Evolutionary conservation across 2,888 invertebrate genomes (phyloP).

Genomic region (Parelbella ahira): DNA sequence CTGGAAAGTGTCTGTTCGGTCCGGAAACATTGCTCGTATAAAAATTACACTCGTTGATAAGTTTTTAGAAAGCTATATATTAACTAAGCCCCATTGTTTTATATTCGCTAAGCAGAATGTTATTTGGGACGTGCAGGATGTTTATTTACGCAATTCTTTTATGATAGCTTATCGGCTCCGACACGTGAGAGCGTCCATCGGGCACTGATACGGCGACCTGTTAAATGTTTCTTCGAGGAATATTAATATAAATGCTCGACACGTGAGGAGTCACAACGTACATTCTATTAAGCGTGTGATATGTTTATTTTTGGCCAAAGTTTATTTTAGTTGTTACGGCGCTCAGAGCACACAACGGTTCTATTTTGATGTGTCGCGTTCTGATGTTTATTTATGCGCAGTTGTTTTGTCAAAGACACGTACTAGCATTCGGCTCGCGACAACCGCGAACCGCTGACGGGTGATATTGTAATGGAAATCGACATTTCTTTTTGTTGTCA

Average conservation of each 20-base stretch:
- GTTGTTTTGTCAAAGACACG: too few relatives aligned
- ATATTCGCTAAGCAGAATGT: conserved; percentile 15
- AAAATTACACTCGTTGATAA: conserved; percentile 2
- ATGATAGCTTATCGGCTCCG: too few relatives aligned
- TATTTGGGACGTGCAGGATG: conserved; percentile 11
- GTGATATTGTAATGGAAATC: too few relatives aligned
- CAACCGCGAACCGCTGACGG: too few relatives aligned
- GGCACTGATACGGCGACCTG: too few relatives aligned
- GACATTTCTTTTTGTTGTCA: too few relatives aligned
- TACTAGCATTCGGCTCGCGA: too few relatives aligned
- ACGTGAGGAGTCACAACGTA: conserved; percentile 19
- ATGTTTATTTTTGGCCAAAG: conserved; percentile 60
- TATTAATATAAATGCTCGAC: too few relatives aligned
- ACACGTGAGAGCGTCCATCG: too few relatives aligned
- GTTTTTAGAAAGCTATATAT: conserved; percentile 9
- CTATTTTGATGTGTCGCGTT: conserved; percentile 14
- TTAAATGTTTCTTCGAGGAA: too few relatives aligned
- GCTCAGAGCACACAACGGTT: conserved; percentile 46
- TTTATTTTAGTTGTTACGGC: conserved; percentile 58
- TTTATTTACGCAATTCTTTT: conserved; percentile 21
- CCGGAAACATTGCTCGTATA: conserved; percentile 2
- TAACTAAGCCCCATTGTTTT: conserved; percentile 12
- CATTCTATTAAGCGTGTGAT: conserved; percentile 52
- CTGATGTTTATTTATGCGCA: too few relatives aligned
- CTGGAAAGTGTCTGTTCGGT: neutral